A percentile compares a stretch with the other conserved stretches of the same genome.
phyloP scores from a whole-genome alignment of 2,888 invertebrate species.

The Synergus gifuensis region DNA sequence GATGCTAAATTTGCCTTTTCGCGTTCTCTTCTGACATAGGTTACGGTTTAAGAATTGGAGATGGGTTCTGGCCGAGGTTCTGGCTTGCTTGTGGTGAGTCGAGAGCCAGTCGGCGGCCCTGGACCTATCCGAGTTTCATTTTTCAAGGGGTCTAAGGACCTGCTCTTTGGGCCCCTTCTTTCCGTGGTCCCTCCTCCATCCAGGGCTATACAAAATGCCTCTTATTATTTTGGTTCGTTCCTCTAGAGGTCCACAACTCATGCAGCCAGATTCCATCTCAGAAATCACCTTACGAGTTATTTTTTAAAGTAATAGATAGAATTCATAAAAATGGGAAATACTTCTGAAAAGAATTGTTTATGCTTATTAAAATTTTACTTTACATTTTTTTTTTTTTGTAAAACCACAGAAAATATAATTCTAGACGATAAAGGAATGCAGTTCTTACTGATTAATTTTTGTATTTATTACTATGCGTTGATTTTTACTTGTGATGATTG shows the following conservation, averaged over 20 bases:
- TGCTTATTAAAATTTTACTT: too few species aligned
- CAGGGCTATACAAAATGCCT: slow-evolving; percentile 31
- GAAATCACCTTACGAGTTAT: slow-evolving; percentile 5
- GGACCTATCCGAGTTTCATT: slow-evolving; percentile 39
- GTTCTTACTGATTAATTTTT: background rate
- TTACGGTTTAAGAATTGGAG: slow-evolving; percentile 33
- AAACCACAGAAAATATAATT: background rate
- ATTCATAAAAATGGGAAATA: background rate
- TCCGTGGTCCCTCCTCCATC: background rate
- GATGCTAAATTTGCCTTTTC: slow-evolving; percentile 41
- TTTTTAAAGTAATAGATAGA: background rate
- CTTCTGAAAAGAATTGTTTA: background rate
- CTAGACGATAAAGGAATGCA: too few species aligned
- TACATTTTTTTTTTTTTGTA: background rate
- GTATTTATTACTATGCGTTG: background rate
- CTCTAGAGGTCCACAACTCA: slow-evolving; percentile 18
- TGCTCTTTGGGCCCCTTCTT: slow-evolving; percentile 30
- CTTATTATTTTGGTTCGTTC: slow-evolving; percentile 40
- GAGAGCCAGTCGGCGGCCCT: slow-evolving; percentile 16
- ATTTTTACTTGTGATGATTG: background rate
- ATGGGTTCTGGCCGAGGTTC: slow-evolving; percentile 30
- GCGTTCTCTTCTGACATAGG: slow-evolving; percentile 11
- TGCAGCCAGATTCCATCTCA: slow-evolving; percentile 24
- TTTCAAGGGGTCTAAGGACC: slow-evolving; percentile 41
- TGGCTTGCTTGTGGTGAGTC: slow-evolving; percentile 9